Conservation (phyloP, 2,113 vertebrate species). For the Cebidichthys violaceus region DNA sequence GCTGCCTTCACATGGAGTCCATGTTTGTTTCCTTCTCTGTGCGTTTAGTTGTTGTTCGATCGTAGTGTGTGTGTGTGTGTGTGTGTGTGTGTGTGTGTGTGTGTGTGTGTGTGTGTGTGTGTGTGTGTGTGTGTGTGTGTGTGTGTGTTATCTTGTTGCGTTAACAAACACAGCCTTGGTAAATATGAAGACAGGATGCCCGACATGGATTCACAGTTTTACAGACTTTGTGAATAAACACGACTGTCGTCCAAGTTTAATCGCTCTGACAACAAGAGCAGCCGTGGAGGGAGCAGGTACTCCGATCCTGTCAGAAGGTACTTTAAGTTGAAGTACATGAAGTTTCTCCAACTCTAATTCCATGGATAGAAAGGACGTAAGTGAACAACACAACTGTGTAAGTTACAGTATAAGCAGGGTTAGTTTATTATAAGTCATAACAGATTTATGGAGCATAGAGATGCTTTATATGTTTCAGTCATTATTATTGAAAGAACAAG, state of each 20-base stretch:
- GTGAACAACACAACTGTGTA: too few relatives aligned
- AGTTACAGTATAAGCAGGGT: neutral
- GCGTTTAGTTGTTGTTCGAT: too few relatives aligned
- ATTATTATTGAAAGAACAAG: neutral
- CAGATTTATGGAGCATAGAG: neutral
- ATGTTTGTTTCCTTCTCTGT: neutral
- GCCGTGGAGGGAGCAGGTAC: neutral
- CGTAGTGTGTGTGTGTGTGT: too few relatives aligned
- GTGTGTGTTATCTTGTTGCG: slow-evolving; percentile 55
- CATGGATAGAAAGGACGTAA: too few relatives aligned
- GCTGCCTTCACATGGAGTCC: slow-evolving; percentile 20
- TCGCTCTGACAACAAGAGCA: slow-evolving; percentile 17
- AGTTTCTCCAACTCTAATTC: neutral
- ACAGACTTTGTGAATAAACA: slow-evolving; percentile 59
- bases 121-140: slow-evolving; percentile 37
- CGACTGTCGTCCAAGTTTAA: slow-evolving; percentile 35
- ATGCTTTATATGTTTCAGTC: neutral
- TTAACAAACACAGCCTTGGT: slow-evolving; percentile 72
- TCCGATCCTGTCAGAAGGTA: neutral
- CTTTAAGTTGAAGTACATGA: neutral
- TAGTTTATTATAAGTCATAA: neutral
- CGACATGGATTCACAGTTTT: slow-evolving; percentile 44
- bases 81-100: too few relatives aligned
- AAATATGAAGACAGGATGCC: slow-evolving; percentile 70
- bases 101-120: too few relatives aligned